Conservation (phyloP, 2,113 vertebrate genomes). For the Gymnarchus niloticus region DNA sequence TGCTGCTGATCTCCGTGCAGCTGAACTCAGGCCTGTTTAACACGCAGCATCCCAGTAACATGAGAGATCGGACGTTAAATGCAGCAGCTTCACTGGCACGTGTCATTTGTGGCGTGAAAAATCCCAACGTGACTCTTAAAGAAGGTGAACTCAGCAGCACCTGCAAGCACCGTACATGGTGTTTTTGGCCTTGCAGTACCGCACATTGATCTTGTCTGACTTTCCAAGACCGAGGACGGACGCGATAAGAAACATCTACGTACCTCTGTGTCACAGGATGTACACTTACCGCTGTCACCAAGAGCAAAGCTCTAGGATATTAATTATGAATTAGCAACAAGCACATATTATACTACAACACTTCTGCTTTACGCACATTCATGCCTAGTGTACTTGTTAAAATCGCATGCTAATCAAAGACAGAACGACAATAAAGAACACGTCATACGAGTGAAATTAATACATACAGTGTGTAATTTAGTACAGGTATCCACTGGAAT, state of each 20-base stretch:
- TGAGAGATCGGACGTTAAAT: too few species aligned
- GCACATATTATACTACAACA: not conserved
- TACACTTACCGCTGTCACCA: not conserved
- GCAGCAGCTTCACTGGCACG: too few species aligned
- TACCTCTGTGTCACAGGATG: not conserved
- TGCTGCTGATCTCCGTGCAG: too few species aligned
- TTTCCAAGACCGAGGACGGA: not conserved
- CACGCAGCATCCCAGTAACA: too few species aligned
- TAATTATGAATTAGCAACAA: not conserved
- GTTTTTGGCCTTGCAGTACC: slow-evolving; percentile 44
- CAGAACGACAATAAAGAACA: not conserved
- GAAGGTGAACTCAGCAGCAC: slow-evolving; percentile 49
- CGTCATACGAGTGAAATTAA: not conserved
- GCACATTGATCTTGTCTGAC: slow-evolving; percentile 17
- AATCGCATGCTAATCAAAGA: not conserved
- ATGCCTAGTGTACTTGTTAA: too few species aligned
- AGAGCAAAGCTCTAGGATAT: not conserved
- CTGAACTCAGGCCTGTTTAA: too few species aligned
- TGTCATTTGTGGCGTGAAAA: not conserved
- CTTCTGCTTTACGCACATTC: too few species aligned
- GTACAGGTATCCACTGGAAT: not conserved
- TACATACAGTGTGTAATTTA: not conserved
- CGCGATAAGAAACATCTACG: not conserved
- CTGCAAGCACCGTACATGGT: slow-evolving; percentile 49
- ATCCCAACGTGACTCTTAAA: slow-evolving; percentile 52